Base-by-base conservation (phyloP, 2,888 invertebrate genomes). In the Pseudanteris insignis region DNA sequence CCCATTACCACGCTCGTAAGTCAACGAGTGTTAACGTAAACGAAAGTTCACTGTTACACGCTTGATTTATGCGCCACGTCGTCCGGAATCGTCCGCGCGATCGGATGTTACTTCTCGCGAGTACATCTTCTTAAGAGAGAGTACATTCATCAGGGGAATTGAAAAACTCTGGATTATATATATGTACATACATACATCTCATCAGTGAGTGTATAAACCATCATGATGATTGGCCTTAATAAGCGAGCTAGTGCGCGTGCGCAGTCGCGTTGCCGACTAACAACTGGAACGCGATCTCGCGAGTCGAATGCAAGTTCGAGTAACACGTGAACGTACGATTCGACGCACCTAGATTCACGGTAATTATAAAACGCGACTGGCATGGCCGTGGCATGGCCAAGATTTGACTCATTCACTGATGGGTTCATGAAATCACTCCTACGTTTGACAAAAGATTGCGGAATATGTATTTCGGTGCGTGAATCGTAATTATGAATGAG, bases 141-240 rank as follows among this genome's bases (percentile, higher is more conserved):
- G 53, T 53, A 37, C 43, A 53, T 43, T 64, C 64, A 41, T 48
- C 55, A 55, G 47, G 43, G 34, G 48, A 57, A 57, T 47, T 36
- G 38, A 36, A 47, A 40, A 44, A 37, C 36, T 37, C 48, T 21
- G 34, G 46, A 53, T 46, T 51, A 41, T 34, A 59, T 53, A 47
- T n/a, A n/a, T n/a, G n/a, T n/a, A n/a, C n/a, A n/a, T n/a, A n/a
- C n/a, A n/a, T n/a, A n/a, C n/a, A n/a, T 51, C 30, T 46, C 26
- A 28, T 25, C 33, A 28, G 33, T 51, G 47, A 14, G 40, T 34
- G 32, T 24, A 37, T 33, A 41, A 51, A 51, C 58, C 36, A 44
- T 40, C 38, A 40, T 47, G 53, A 60, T 53, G 47, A 60, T 37
- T 46, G 21, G 46, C 21, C 36, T 41, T 53, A 53, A 60, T 60